A percentile compares a stretch with the other conserved stretches of the same genome.
phyloP scores from a whole-genome alignment of 2,888 invertebrate species.

The Myopa tessellatipennis region DNA sequence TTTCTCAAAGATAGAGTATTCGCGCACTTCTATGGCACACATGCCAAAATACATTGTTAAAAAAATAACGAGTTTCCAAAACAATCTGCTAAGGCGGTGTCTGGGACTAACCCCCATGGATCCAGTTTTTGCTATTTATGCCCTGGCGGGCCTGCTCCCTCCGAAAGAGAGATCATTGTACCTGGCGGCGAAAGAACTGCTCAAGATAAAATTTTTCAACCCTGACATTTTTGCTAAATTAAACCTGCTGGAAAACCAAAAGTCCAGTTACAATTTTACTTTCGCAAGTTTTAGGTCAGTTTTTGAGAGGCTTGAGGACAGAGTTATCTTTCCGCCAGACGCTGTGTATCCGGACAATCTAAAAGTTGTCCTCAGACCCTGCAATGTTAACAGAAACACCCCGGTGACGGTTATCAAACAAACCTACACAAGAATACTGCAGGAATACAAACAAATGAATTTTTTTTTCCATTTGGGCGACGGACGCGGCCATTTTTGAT shows the following conservation, averaged over 20 bases:
- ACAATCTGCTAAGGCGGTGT: constrained; percentile 1
- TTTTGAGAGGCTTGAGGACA: neutral
- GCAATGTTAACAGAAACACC: neutral
- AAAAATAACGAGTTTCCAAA: constrained; percentile 32
- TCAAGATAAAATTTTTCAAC: constrained; percentile 18
- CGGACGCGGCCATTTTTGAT: neutral
- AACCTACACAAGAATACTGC: neutral
- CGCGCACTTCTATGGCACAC: constrained; percentile 1
- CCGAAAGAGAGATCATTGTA: constrained; percentile 15
- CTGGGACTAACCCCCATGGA: constrained; percentile 10
- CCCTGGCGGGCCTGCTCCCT: neutral
- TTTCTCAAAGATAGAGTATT: constrained; percentile 16
- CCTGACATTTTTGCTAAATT: neutral
- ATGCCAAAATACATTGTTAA: neutral
- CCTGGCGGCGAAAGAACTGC: constrained; percentile 19
- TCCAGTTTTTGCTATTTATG: constrained; percentile 8
- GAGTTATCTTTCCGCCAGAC: too few relatives aligned
- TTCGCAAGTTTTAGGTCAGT: neutral
- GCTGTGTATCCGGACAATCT: too few relatives aligned
- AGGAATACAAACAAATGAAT: neutral
- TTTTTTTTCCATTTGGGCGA: neutral
- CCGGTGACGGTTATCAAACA: neutral
- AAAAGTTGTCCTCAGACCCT: too few relatives aligned
- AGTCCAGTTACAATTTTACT: neutral
- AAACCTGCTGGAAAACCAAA: neutral